Evolutionary conservation across 2,888 invertebrate genomes (phyloP).

Genomic region (Andrena bicolor): DNA sequence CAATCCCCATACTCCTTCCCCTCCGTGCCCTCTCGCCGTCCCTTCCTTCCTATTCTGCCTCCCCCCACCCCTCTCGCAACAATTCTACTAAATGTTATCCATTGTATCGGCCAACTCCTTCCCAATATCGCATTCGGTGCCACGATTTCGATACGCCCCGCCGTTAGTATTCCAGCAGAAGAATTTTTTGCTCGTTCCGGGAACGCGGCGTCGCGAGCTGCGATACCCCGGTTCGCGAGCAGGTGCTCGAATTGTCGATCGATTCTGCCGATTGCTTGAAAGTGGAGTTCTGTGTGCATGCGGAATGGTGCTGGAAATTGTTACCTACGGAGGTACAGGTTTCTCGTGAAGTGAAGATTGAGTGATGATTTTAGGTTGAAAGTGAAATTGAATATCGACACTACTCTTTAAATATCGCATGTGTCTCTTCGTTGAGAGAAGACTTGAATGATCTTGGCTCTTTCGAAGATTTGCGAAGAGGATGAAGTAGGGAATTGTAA

Average conservation of each 20-base stretch:
- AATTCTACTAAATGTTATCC: conserved; percentile 64
- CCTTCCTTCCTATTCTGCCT: conserved; percentile 39
- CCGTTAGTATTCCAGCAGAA: conserved; percentile 46
- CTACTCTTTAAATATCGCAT: too few species aligned
- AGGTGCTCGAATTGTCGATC: conserved; percentile 24
- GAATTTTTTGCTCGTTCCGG: conserved; percentile 26
- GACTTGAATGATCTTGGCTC: too few species aligned
- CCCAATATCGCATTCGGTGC: conserved; percentile 49
- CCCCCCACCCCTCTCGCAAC: neutral
- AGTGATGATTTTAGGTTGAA: too few species aligned
- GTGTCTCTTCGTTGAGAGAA: too few species aligned
- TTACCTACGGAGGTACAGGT: neutral
- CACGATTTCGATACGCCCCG: conserved; percentile 49
- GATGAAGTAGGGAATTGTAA: too few species aligned
- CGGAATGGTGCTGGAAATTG: neutral
- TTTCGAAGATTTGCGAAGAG: too few species aligned
- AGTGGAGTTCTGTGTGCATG: neutral
- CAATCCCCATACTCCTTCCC: conserved; percentile 64
- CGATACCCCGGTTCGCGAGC: neutral
- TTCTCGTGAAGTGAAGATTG: too few species aligned
- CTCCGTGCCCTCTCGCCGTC: conserved; percentile 30
- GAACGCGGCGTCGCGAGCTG: conserved; percentile 9
- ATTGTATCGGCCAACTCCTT: conserved; percentile 66
- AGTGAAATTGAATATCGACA: too few species aligned
- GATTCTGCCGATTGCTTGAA: conserved; percentile 19